Evolutionary conservation across 1,140 invertebrate genomes (phyloP).

Genomic region (Dendroctonus ponderosae): DNA sequence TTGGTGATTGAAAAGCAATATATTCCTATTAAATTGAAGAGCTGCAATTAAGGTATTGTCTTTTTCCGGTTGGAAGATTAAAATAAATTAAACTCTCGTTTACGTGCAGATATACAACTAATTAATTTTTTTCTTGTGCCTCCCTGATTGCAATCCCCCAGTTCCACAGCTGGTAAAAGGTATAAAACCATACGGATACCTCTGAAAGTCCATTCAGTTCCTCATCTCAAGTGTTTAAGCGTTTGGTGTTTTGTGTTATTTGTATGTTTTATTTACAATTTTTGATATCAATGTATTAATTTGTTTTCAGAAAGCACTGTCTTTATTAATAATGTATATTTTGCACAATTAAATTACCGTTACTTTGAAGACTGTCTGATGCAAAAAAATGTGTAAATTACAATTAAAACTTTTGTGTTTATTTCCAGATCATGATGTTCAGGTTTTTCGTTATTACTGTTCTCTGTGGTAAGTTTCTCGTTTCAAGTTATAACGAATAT

Average conservation of each 20-base stretch:
- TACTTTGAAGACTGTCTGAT: no score
- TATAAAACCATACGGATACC: neutral
- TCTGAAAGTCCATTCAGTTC: neutral
- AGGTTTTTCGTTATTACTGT: conserved; percentile 34
- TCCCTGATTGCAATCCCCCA: neutral
- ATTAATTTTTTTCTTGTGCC: neutral
- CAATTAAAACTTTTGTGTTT: neutral
- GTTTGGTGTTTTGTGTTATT: neutral
- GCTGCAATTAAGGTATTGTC: neutral
- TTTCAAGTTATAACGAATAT: no score
- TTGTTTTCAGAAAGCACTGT: neutral
- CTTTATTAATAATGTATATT: no score
- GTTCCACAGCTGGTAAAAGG: neutral
- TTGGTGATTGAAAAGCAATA: no score
- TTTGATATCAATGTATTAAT: neutral
- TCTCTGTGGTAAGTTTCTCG: conserved; percentile 25
- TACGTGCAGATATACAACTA: neutral
- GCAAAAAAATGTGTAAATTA: no score
- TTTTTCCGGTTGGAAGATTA: neutral
- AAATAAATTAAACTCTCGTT: neutral
- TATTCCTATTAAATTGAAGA: no score
- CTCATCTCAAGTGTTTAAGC: neutral
- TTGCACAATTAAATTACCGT: no score
- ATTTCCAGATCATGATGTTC: conserved; percentile 31
- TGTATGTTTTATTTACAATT: neutral